Evolutionary conservation across 2,113 vertebrate species (phyloP).

Genomic region (Gopherus flavomarginatus): DNA sequence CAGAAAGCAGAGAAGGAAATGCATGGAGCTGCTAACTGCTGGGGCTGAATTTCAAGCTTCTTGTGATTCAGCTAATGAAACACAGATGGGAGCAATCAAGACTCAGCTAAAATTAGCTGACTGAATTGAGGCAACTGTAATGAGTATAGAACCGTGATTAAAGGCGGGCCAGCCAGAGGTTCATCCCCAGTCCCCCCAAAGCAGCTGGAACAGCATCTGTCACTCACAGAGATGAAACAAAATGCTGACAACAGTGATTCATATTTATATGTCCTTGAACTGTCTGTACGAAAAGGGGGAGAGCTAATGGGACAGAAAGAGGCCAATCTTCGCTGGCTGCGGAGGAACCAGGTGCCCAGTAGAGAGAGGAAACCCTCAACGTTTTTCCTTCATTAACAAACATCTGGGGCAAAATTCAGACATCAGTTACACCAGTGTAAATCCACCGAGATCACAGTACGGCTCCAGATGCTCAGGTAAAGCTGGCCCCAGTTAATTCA

Average conservation of each 20-base stretch:
- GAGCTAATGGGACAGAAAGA: background rate
- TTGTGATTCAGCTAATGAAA: slow-evolving; percentile 60
- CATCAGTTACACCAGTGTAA: background rate
- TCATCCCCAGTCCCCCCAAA: background rate
- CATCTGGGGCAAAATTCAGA: background rate
- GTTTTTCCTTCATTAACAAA: background rate
- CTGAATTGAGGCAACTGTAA: slow-evolving; percentile 44
- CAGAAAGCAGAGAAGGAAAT: slow-evolving; percentile 55
- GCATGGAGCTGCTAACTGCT: slow-evolving; percentile 48
- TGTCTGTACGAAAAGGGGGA: background rate
- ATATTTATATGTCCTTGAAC: background rate
- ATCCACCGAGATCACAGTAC: background rate
- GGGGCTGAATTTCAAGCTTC: slow-evolving; percentile 46
- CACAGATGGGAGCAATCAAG: slow-evolving; percentile 62
- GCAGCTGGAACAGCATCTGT: slow-evolving; percentile 11
- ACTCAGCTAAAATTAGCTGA: slow-evolving; percentile 64
- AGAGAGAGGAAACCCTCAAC: background rate
- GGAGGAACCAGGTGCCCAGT: background rate
- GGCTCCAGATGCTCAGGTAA: background rate
- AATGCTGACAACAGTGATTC: background rate
- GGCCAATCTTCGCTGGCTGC: background rate
- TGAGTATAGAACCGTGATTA: background rate
- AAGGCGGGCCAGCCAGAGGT: background rate
- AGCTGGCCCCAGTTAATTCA: background rate
- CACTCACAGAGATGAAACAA: background rate